Percentiles rank a stretch among this genome's conserved stretches.
Conservation (phyloP, 1,140 invertebrate species). For the Hermetia illucens region DNA sequence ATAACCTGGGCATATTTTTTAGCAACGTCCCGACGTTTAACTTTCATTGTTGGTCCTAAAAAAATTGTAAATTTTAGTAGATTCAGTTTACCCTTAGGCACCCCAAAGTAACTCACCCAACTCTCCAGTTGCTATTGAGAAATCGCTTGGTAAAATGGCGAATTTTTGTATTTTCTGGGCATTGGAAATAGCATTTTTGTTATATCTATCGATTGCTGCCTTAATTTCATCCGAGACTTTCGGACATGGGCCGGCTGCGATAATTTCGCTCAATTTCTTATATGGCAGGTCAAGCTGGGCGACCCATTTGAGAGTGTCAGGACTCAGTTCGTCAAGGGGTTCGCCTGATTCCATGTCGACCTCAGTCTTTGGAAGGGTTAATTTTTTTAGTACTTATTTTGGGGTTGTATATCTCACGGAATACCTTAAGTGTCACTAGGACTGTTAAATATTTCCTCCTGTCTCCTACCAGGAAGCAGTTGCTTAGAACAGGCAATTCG, state of each 20-base stretch:
- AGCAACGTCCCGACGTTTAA: constrained; percentile 53
- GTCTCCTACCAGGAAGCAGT: constrained; percentile 78
- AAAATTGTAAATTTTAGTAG: background rate
- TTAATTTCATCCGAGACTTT: constrained; percentile 56
- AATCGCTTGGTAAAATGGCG: constrained; percentile 71
- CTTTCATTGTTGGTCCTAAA: constrained; percentile 73
- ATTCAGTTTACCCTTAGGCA: background rate
- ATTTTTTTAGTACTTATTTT: too few species aligned
- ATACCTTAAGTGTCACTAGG: constrained; percentile 73
- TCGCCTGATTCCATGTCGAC: constrained; percentile 46
- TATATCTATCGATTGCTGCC: constrained; percentile 61
- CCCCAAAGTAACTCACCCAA: too few species aligned
- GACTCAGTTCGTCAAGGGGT: constrained; percentile 54
- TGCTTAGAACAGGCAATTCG: constrained; percentile 60
- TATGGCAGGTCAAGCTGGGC: constrained; percentile 52
- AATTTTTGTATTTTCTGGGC: constrained; percentile 87
- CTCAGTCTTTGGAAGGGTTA: too few species aligned
- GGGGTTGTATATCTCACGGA: too few species aligned
- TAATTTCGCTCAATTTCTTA: constrained; percentile 55
- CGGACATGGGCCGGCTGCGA: constrained; percentile 39
- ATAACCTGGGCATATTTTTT: constrained; percentile 53
- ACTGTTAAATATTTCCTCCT: constrained; percentile 72
- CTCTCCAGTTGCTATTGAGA: constrained; percentile 76
- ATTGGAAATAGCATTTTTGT: constrained; percentile 66
- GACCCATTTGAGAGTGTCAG: constrained; percentile 53